Evolutionary conservation across 2,888 invertebrate species (phyloP).

Genomic region (Hirudinaria manillensis): DNA sequence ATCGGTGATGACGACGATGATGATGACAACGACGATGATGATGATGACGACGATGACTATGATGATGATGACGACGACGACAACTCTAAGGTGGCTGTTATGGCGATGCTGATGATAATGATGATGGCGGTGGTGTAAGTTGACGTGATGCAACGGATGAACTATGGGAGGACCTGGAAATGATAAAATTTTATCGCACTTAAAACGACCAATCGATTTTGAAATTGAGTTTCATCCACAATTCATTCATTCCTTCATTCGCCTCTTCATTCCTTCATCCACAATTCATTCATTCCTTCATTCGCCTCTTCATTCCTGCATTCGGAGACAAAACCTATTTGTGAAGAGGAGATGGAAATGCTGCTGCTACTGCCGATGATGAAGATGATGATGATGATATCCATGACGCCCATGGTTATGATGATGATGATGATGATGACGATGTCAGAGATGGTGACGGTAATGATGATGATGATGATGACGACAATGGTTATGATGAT

Average conservation of each 20-base stretch:
- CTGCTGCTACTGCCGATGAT: background rate
- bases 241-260: too few relatives aligned
- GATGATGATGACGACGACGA: conserved; percentile 1
- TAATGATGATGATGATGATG: background rate
- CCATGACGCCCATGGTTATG: background rate
- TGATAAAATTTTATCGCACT: too few relatives aligned
- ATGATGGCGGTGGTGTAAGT: background rate
- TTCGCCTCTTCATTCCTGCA: too few relatives aligned
- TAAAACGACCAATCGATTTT: too few relatives aligned
- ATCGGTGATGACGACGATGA: background rate
- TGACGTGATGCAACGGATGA: background rate
- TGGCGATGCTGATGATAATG: conserved; percentile 3
- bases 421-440: background rate
- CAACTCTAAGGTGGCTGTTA: too few relatives aligned
- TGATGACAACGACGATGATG: background rate
- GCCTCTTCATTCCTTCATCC: too few relatives aligned
- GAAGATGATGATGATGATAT: conserved; percentile 1
- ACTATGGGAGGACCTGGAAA: too few relatives aligned
- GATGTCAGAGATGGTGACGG: background rate
- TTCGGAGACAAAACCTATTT: background rate
- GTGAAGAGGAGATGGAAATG: background rate
- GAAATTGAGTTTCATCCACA: too few relatives aligned
- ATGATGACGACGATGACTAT: background rate
- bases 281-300: too few relatives aligned
- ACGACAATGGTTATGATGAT: background rate